Evolutionary conservation across 2,113 vertebrate species (phyloP), one percentile per base, ranked within the genome.

Genomic region (Nothocercus nigrocapillus): DNA sequence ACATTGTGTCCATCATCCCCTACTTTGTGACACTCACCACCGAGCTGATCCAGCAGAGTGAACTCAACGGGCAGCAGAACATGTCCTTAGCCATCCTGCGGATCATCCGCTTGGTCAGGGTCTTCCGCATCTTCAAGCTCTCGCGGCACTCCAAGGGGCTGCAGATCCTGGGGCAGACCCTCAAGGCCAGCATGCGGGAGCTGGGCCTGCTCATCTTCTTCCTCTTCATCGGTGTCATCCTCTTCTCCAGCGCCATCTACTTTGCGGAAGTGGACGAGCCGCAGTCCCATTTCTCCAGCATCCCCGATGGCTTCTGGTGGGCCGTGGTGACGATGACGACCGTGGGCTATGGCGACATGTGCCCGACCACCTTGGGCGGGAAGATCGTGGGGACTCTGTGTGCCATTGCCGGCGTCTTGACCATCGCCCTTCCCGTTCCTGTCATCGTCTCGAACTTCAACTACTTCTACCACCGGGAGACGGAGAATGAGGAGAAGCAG

Each of bases 361-460:
- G 98, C 92, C 99, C 99, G 4, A 99, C 98, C 80, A 99, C 99
- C 0, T 75, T 99, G 32, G 99, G 98, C 3, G 99, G 99, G 4
- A 99, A 99, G 97, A 98, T 99, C 18, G 99, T 99, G 85, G 99
- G 99, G 22, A 99, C 99, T 3, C 95, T 99, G 85, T 99, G 99
- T 5, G 99, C 99, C 95, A 99, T 99, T 2, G 99, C 99, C 1
- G 99, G 99, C 5, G 99, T 99, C 45, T 86, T 99, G 93, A 99
- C 99, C 92, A 99, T 99, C 13, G 99, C 99, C 0, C 97, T 99
- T 20, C 99, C 99, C 3, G 99, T 99, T 45, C 99, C 99, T 0
- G 99, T 99, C 94, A 99, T 99, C 40, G 99, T 99, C 96, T 99
- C 99, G 8, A 99, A 99, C 92, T 99, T 99, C 95, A 99, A 99